Evolutionary conservation across 1,140 invertebrate species (phyloP), one percentile per base, ranked within the genome.

Genomic region (Magallana angulata): DNA sequence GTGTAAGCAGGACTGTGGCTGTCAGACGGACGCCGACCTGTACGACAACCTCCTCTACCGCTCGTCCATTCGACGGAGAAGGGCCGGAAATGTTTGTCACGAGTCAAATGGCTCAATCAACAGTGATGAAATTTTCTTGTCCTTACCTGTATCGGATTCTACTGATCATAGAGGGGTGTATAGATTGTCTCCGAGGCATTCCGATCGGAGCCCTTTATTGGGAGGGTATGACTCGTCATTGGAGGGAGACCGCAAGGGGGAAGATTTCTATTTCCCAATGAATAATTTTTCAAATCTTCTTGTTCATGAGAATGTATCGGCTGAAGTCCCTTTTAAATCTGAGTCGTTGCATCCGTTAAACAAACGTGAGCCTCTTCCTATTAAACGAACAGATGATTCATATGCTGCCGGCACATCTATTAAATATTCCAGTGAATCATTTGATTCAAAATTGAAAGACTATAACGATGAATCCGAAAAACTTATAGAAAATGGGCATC

Each of bases 21-120:
- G 90, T 84, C 91, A 91, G 84, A 91, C 91, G 14, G 91, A 91
- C 62, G 36, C 76, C 9, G 87, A 88, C 4, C 60, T 90, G 24
- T 89, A 85, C 68, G 82, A 91, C 9, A 57, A 82, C 11, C 85
- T 82, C 24, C 24, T 87, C 1, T 36, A 58, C 48, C 62, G 16
- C 3, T 84, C 82, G 6, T 48, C 81, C 12, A 12, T 88, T 48
- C 82, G 85, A 56, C 36, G 76, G 48, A 57, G 88, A 16, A 81
- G 71, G 36, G 8, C 30, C 14, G 62, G 64, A 80, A 68, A 84
- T 57, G n/a, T 14, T 11, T 18, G 85, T 64, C 68, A 84, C 76
- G 82, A 84, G 14, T 89, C 88, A 14, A 83, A 89, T 1, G 87
- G 88, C 30, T 89, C 88, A 3, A 89, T 89, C 24, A 87, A 89